Evolutionary conservation across 2,113 vertebrate species (phyloP), one percentile per base, ranked within the genome.

Genomic region (Electrona antarctica): DNA sequence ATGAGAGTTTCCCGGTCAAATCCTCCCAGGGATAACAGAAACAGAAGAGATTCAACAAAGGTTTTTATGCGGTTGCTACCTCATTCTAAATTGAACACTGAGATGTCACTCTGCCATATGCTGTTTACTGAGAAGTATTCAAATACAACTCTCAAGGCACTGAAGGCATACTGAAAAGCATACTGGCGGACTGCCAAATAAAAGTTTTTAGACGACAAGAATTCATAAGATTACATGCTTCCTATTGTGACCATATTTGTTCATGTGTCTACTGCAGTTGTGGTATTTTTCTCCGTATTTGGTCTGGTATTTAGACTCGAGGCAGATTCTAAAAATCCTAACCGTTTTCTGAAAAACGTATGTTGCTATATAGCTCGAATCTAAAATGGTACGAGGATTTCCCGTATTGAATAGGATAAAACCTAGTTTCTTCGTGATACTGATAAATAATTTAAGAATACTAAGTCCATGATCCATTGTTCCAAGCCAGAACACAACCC

Each of bases 1-100:
- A 65, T 0, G 10, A 76, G 50, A 56, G 57, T 13, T 52, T 49
- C 45, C 71, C 63, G 9, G 52, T 47, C 41, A 33, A 61, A 21
- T 29, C 15, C 15, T 58, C 10, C 10, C 15, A 14, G 4, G 50
- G 2, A 47, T 48, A 51, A 2, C 46, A 7, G 69, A 4, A 11
- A 21, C 5, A 12, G 50, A 54, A 41, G 48, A 58, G 29, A 62
- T 55, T 59, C 49, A 50, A 11, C 54, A 2, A 58, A 51, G 48
- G 15, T 11, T 14, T 75, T 70, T 41, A 6, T 11, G 48, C 1
- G 47, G 28, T 14, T 3, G 10, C n/a, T 7, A 49, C 9, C 45
- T 12, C n/a, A 21, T 64, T 41, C 7, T 62, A 29, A 13, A 50
- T 3, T 52, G 28, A 21, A 46, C 60, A 60, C 47, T 60, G 49